These are phyloP conservation scores for Sebastolobus alascanus DNA, from an alignment of 2,797 vertebrate genomes.

Conservation along the genomic window DNA sequence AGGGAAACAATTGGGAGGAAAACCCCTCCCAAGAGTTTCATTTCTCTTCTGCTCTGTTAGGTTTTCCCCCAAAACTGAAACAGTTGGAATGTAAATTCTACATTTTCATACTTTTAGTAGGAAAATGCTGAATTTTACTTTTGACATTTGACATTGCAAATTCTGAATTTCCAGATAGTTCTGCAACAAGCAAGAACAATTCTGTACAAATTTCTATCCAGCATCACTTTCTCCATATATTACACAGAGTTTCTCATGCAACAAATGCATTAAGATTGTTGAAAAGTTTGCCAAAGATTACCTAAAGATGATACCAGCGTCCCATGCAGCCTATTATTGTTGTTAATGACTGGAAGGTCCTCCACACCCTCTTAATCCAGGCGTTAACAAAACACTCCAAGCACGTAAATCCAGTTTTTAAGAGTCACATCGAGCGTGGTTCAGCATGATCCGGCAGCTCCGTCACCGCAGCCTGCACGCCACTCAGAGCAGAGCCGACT, in stretches of 20 bases:
- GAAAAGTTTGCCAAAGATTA: conserved; percentile 69
- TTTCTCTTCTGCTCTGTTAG: conserved; percentile 20
- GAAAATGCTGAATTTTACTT: background rate
- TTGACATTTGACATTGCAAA: background rate
- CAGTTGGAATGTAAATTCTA: background rate
- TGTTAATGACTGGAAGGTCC: conserved; percentile 35
- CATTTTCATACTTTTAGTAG: background rate
- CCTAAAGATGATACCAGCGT: conserved; percentile 62
- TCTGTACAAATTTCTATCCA: background rate
- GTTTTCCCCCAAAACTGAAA: conserved; percentile 8
- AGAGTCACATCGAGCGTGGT: conserved; percentile 28
- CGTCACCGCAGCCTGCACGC: conserved; percentile 26
- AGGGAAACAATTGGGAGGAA: conserved; percentile 45
- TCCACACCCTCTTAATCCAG: conserved; percentile 52
- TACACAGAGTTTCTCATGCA: conserved; percentile 6
- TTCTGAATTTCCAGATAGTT: background rate
- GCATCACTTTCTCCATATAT: background rate
- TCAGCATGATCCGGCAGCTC: conserved; percentile 54
- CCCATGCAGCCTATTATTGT: conserved; percentile 46
- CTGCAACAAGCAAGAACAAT: background rate
- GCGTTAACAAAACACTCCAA: conserved; percentile 32
- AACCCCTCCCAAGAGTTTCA: conserved; percentile 24
- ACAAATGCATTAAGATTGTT: conserved; percentile 12
- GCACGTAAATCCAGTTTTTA: conserved; percentile 19
- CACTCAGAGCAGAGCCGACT: conserved; percentile 53